phyloP scores from a whole-genome alignment of 2,113 vertebrate species.

The Carollia perspicillata region DNA sequence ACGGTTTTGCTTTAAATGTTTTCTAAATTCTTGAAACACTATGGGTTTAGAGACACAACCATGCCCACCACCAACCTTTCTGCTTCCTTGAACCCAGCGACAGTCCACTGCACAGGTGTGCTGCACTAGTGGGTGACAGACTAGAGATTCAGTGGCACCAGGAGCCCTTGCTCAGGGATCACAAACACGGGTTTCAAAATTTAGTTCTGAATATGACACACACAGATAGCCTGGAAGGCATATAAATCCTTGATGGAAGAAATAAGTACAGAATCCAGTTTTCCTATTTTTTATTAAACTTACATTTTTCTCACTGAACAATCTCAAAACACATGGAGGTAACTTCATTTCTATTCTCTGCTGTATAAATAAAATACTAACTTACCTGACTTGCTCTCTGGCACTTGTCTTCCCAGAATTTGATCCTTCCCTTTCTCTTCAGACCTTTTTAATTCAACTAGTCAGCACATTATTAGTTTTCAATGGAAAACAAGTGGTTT shows the following conservation, averaged over 20 bases:
- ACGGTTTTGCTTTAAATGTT: neutral
- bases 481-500: neutral
- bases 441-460: neutral
- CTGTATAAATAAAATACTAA: too few relatives aligned
- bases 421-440: neutral
- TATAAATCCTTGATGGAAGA: neutral
- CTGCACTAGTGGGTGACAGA: neutral
- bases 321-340: neutral
- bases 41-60: neutral
- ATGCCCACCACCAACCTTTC: neutral
- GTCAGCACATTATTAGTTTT: neutral
- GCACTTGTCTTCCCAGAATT: neutral
- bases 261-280: neutral
- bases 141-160: neutral
- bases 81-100: neutral
- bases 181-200: neutral
- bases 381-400: neutral
- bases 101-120: too few relatives aligned
- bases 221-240: neutral
- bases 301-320: neutral
- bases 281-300: neutral
- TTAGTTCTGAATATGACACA: neutral
- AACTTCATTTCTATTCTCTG: neutral
- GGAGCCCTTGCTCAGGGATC: neutral
- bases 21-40: neutral